These are phyloP conservation scores for Morpho helenor DNA, from an alignment of 2,888 invertebrate genomes.

Conservation along the genomic window DNA sequence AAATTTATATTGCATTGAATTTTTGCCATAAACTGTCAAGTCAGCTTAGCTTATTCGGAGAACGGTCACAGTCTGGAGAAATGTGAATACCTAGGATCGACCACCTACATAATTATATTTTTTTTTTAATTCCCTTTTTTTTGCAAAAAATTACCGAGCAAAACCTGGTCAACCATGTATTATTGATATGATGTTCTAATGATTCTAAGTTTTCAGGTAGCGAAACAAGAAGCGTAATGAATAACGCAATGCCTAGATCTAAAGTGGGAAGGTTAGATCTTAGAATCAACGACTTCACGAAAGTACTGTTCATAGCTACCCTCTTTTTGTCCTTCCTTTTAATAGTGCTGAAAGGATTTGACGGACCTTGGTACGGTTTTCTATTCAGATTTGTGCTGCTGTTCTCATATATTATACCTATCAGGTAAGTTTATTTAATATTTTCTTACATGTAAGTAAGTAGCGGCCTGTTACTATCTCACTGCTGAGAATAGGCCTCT, in stretches of 20 bases:
- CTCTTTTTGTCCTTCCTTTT: slow-evolving; percentile 94
- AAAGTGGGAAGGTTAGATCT: slow-evolving; percentile 97
- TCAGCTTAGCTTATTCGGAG: no score
- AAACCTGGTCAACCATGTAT: no score
- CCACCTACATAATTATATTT: no score
- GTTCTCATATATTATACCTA: slow-evolving; percentile 99
- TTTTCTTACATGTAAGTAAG: background rate
- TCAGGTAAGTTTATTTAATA: slow-evolving; percentile 81
- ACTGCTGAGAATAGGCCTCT: no score
- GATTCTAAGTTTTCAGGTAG: slow-evolving; percentile 76
- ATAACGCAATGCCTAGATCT: slow-evolving; percentile 96
- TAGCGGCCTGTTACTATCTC: no score
- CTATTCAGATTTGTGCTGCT: slow-evolving; percentile 97
- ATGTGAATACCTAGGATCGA: no score
- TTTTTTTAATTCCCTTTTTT: no score
- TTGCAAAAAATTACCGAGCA: no score
- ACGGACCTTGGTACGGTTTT: slow-evolving; percentile 97
- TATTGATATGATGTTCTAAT: no score
- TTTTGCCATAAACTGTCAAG: no score
- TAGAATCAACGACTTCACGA: slow-evolving; percentile 98
- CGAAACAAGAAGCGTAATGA: slow-evolving; percentile 99
- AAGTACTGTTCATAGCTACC: slow-evolving; percentile 95
- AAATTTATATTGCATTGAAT: no score
- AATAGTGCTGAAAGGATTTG: slow-evolving; percentile 98
- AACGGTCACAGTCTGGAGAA: no score